Percentiles rank a stretch among this genome's conserved stretches.
These are phyloP conservation scores for Oxycera nigricornis DNA, from an alignment of 2,888 invertebrate species.

Conservation along the genomic window DNA sequence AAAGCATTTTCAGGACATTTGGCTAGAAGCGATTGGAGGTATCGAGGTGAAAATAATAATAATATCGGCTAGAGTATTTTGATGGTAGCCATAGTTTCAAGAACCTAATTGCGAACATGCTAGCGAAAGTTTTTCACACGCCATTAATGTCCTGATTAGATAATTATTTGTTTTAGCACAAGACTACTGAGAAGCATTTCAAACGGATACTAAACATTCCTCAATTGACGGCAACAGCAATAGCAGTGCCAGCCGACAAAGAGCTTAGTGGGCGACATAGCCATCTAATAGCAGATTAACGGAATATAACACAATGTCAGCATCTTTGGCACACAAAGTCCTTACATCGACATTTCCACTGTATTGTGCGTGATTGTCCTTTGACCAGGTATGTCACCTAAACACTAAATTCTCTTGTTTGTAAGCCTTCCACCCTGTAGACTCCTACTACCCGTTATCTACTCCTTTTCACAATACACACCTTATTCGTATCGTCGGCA, in stretches of 20 bases:
- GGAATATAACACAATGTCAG: slow-evolving; percentile 31
- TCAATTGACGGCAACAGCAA: slow-evolving; percentile 1
- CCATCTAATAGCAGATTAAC: slow-evolving; percentile 39
- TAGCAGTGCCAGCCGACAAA: slow-evolving; percentile 34
- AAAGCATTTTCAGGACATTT: too few species aligned
- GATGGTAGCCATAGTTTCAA: too few species aligned
- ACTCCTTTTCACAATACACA: slow-evolving; percentile 35
- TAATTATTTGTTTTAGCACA: background rate
- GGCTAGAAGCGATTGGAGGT: too few species aligned
- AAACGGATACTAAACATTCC: background rate
- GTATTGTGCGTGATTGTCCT: slow-evolving; percentile 30
- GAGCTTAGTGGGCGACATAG: slow-evolving; percentile 34
- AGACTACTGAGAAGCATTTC: background rate
- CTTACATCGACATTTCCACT: slow-evolving; percentile 26
- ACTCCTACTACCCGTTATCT: slow-evolving; percentile 38
- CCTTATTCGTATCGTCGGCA: slow-evolving; percentile 22
- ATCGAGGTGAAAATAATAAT: too few species aligned
- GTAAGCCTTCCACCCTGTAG: slow-evolving; percentile 35
- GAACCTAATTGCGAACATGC: too few species aligned
- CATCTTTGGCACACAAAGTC: slow-evolving; percentile 15
- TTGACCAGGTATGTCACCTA: slow-evolving; percentile 38
- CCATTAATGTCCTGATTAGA: background rate
- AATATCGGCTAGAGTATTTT: too few species aligned
- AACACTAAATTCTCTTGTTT: slow-evolving; percentile 34
- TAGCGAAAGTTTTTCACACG: too few species aligned